These are phyloP conservation scores for Laothoe populi DNA, from an alignment of 2,888 invertebrate genomes.

Conservation along the genomic window DNA sequence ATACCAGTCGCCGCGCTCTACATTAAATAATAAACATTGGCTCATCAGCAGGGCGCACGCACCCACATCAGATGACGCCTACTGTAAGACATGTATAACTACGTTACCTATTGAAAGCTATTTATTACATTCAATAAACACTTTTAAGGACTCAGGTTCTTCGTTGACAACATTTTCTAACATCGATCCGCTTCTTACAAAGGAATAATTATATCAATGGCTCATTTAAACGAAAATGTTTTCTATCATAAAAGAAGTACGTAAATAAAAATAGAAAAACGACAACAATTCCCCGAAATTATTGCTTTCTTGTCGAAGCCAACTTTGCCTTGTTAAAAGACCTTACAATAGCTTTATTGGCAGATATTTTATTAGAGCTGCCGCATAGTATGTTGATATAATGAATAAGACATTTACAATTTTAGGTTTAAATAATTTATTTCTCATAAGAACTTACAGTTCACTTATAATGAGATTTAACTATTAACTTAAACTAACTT, in stretches of 20 bases:
- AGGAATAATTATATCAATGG: neutral
- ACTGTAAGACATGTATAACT: no score
- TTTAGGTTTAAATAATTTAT: neutral
- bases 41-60: no score
- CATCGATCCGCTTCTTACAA: no score
- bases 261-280: neutral
- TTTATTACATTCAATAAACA: no score
- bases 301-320: slow-evolving; percentile 1
- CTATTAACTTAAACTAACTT: no score
- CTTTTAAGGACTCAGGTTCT: no score
- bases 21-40: no score
- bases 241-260: neutral
- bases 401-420: neutral
- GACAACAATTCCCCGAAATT: neutral
- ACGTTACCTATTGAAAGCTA: no score
- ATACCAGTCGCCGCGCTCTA: no score
- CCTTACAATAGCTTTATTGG: neutral
- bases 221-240: neutral
- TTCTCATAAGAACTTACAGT: no score
- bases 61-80: no score
- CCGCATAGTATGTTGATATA: neutral
- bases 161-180: neutral
- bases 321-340: slow-evolving; percentile 20
- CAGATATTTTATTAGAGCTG: neutral
- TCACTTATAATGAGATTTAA: no score